Conservation (phyloP, 2,797 vertebrate genomes). For the Coendou prehensilis region DNA sequence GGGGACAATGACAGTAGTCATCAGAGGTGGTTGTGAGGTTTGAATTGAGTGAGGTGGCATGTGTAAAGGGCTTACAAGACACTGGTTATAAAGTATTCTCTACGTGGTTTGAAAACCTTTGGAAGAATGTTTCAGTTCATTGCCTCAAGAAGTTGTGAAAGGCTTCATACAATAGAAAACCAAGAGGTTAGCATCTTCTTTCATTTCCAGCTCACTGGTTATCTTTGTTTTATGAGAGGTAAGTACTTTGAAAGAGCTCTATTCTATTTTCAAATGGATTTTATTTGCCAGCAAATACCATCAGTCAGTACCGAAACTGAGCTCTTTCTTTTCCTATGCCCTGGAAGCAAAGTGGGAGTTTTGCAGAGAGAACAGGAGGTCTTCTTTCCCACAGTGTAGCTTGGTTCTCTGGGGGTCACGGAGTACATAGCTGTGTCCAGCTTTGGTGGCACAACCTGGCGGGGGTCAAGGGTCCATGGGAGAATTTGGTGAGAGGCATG, state of each 20-base stretch:
- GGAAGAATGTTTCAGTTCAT: background rate
- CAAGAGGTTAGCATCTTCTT: background rate
- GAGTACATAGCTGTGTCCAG: background rate
- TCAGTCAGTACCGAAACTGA: background rate
- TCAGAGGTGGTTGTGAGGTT: background rate
- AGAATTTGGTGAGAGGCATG: background rate
- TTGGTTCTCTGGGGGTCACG: background rate
- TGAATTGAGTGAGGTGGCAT: background rate
- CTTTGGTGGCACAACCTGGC: background rate
- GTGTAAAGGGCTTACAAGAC: background rate
- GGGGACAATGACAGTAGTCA: background rate
- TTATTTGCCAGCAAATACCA: background rate
- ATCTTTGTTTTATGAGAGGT: background rate
- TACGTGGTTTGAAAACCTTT: background rate
- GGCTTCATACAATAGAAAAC: background rate
- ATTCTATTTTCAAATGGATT: background rate
- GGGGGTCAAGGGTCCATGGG: background rate
- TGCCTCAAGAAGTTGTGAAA: background rate
- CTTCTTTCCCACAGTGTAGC: background rate
- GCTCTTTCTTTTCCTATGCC: background rate
- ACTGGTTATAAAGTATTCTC: background rate
- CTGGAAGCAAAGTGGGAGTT: background rate
- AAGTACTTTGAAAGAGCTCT: background rate
- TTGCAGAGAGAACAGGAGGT: background rate
- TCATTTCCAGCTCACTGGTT: conserved; percentile 1